Base-by-base conservation (phyloP, 1,140 invertebrate genomes). In the Nebria ingens region DNA sequence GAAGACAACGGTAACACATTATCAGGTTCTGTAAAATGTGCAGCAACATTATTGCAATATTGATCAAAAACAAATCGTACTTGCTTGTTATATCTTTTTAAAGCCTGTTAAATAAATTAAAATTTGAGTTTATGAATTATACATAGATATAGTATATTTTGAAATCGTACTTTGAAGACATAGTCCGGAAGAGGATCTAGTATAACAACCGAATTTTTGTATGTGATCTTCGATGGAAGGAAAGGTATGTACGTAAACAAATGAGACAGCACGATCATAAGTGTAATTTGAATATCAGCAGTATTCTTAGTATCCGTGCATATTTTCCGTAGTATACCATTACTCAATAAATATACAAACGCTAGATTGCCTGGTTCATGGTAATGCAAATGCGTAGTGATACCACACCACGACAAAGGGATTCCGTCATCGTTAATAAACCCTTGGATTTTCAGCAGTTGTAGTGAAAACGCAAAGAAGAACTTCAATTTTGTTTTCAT, bases 281-380 rank as follows among this genome's bases (percentile, higher is more conserved):
- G 13, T 21, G 13, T 6, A 21, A 25, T 34, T 11, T 52, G 20
- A 52, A 34, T 17, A 9, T 56, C 55, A n/a, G n/a, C 23, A 1
- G 13, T 6, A 52, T 56, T 21, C 3, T 56, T 15, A 34, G 19
- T 40, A 13, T 51, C 21, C 2, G 11, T 25, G 19, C 51, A 38
- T 22, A 56, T 15, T 15, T 45, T n/a, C 21, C 50, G 21, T 9
- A 56, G 20, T 2, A 50, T 45, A n/a, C 55, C 55, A 9, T 19
- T 52, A 1, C 51, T 23, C 2, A 56, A 52, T 21, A 56, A 22
- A 51, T 52, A 56, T 15, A 40, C 19, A 52, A 56, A 56, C 3
- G 20, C 55, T 11, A 56, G 29, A 42, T 56, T 56, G 2, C 49
- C 55, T 4, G 55, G 55, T 42, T 56, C 55, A 51, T 56, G 55